Evolutionary conservation across 2,113 vertebrate species (phyloP).

Genomic region (Protomyctophum bolini): DNA sequence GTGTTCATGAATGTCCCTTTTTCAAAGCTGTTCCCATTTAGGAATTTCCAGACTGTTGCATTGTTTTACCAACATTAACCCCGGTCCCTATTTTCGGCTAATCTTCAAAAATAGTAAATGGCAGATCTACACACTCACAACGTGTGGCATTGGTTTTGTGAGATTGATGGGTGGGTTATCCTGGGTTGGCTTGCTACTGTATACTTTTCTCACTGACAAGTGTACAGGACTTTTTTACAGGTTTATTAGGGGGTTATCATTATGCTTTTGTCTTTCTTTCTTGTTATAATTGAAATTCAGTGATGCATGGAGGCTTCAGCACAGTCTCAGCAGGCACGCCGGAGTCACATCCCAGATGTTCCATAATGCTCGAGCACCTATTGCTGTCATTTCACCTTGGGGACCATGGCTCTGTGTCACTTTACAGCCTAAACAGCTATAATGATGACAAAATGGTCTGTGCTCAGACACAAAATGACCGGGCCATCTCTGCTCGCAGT

Average conservation of each 20-base stretch:
- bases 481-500: slow-evolving; percentile 45
- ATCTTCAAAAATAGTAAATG: too few species aligned
- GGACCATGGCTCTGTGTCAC: slow-evolving; percentile 16
- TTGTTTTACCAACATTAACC: too few species aligned
- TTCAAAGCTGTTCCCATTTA: not conserved
- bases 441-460: slow-evolving; percentile 52
- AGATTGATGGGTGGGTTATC: too few species aligned
- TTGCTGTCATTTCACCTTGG: slow-evolving; percentile 6
- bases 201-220: too few species aligned
- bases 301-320: slow-evolving; percentile 1
- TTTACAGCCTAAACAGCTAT: slow-evolving; percentile 38
- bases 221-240: too few species aligned
- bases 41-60: too few species aligned
- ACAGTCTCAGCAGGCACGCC: slow-evolving; percentile 9
- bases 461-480: slow-evolving; percentile 48
- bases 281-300: not conserved
- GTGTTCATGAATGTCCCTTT: not conserved
- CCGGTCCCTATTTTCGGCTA: too few species aligned
- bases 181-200: too few species aligned
- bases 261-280: too few species aligned
- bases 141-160: too few species aligned
- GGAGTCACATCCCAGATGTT: slow-evolving; percentile 12
- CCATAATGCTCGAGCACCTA: not conserved
- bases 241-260: too few species aligned
- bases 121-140: too few species aligned